Evolutionary conservation across 1,140 invertebrate species (phyloP).

Genomic region (Leguminivora glycinivorella): DNA sequence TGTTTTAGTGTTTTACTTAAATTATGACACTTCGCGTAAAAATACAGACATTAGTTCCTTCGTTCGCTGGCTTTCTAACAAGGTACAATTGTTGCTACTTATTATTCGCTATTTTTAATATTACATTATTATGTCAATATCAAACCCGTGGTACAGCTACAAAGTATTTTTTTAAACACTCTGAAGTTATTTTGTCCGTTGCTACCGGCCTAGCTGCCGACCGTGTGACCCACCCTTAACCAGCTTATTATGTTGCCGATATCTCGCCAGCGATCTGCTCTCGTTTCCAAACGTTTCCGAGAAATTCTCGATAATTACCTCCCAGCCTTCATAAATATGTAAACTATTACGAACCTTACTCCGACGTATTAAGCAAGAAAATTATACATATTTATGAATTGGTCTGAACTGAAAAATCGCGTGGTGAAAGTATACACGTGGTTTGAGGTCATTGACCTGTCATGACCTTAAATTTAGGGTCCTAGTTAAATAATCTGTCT

Average conservation of each 20-base stretch:
- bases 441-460: constrained; percentile 48
- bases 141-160: too few relatives aligned
- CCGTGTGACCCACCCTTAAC: not conserved
- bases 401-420: constrained; percentile 8
- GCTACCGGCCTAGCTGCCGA: not conserved
- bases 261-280: constrained; percentile 5
- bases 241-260: not conserved
- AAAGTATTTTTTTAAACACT: too few relatives aligned
- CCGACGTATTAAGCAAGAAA: not conserved
- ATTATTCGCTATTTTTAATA: too few relatives aligned
- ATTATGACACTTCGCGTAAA: too few relatives aligned
- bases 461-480: constrained; percentile 48
- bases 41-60: too few relatives aligned
- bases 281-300: constrained; percentile 12
- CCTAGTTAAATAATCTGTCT: not conserved
- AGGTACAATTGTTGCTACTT: too few relatives aligned
- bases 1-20: too few relatives aligned
- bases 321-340: not conserved
- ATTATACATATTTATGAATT: not conserved
- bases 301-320: constrained; percentile 13
- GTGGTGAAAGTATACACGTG: constrained; percentile 53
- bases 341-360: not conserved
- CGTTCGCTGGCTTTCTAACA: too few relatives aligned
- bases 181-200: too few relatives aligned
- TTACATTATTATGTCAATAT: too few relatives aligned